Conservation (phyloP, 2,797 vertebrate species). For the Sandelia bainsii region DNA sequence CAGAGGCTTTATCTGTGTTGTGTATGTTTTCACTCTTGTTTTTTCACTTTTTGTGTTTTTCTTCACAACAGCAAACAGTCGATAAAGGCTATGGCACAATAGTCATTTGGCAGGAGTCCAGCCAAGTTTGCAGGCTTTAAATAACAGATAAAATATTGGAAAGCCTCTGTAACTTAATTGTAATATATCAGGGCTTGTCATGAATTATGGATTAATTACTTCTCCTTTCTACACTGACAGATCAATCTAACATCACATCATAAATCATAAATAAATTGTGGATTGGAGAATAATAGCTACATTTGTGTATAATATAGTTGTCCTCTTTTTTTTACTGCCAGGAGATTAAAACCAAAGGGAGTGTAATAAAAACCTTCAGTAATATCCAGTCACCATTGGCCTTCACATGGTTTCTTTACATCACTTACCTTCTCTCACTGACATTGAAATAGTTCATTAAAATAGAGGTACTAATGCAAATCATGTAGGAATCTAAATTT, state of each 20-base stretch:
- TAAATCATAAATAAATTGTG: constrained; percentile 2
- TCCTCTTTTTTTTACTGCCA: neutral
- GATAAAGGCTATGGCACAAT: constrained; percentile 19
- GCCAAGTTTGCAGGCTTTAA: constrained; percentile 20
- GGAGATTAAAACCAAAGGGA: neutral
- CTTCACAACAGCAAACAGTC: neutral
- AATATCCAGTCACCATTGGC: constrained; percentile 25
- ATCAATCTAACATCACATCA: neutral
- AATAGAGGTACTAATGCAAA: neutral
- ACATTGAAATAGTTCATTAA: constrained; percentile 24
- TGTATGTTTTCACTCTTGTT: neutral
- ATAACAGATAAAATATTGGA: constrained; percentile 17
- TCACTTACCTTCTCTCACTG: constrained; percentile 23
- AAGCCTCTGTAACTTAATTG: constrained; percentile 26
- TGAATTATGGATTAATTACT: constrained; percentile 33
- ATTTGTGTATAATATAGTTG: neutral
- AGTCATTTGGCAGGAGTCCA: constrained; percentile 11
- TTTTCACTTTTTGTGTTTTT: neutral
- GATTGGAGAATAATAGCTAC: neutral
- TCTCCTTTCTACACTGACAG: constrained; percentile 2
- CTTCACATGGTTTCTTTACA: constrained; percentile 30
- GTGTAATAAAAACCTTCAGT: constrained; percentile 3
- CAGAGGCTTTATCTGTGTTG: neutral
- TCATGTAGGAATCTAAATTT: constrained; percentile 16
- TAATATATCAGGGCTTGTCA: constrained; percentile 14